Conservation (phyloP, 2,113 vertebrate genomes). For the Arenaria interpres region DNA sequence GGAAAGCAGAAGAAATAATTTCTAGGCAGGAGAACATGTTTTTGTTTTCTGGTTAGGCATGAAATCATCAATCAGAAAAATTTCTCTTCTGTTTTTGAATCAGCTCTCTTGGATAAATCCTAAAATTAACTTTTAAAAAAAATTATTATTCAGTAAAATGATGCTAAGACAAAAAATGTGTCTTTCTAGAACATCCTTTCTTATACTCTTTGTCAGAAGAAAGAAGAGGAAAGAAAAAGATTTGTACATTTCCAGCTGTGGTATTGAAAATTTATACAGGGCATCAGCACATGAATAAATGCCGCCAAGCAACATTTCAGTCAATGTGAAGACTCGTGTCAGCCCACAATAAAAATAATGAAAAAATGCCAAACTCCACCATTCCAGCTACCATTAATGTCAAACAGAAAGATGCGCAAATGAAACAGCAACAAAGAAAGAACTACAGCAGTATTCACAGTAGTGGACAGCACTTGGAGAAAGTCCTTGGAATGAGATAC, state of each 20-base stretch:
- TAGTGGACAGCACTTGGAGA: background rate
- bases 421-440: background rate
- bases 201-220: background rate
- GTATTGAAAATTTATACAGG: slow-evolving; percentile 2
- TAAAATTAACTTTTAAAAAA: background rate
- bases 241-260: background rate
- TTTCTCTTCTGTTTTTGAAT: background rate
- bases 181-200: background rate
- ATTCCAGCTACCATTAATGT: background rate
- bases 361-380: background rate
- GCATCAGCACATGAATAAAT: slow-evolving; percentile 12
- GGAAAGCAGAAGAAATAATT: background rate
- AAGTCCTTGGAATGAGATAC: background rate
- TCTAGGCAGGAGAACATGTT: background rate
- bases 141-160: background rate
- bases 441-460: background rate
- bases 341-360: background rate
- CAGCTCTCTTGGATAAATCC: background rate
- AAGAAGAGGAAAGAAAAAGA: background rate
- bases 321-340: background rate
- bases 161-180: background rate
- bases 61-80: background rate
- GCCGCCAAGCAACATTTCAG: background rate
- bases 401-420: background rate
- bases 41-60: background rate